Percentiles rank a stretch among this genome's conserved stretches.
phyloP scores from a whole-genome alignment of 1,140 invertebrate genomes.

The Trichomalopsis sarcophagae region DNA sequence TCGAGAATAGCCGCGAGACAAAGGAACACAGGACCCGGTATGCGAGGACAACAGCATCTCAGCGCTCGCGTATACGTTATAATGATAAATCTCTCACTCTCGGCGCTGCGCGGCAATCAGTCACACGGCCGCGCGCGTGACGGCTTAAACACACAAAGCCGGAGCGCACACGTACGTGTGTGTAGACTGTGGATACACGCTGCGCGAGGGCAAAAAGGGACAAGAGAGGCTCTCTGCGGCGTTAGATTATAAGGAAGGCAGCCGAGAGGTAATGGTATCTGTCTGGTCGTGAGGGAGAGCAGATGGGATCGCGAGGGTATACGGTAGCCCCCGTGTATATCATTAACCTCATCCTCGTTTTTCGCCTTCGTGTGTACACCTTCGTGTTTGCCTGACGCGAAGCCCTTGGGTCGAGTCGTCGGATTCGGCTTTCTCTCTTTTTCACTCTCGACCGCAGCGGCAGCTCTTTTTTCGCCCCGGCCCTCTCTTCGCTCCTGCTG shows the following conservation, averaged over 20 bases:
- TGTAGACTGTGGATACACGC: background rate
- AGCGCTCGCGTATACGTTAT: background rate
- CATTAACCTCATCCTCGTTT: constrained; percentile 73
- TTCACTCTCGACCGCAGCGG: background rate
- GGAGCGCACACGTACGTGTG: background rate
- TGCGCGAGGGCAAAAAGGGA: constrained; percentile 17
- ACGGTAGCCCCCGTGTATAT: constrained; percentile 71
- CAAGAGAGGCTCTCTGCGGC: constrained; percentile 4
- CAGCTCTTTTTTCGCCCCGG: background rate
- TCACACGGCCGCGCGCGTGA: constrained; percentile 39
- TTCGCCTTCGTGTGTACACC: constrained; percentile 56
- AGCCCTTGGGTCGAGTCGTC: too few species aligned
- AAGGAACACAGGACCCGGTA: background rate
- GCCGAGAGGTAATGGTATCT: constrained; percentile 6
- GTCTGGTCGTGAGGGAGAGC: constrained; percentile 43
- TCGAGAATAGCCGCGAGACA: background rate
- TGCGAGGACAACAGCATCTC: background rate
- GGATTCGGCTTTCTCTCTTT: constrained; percentile 49
- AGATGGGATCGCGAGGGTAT: constrained; percentile 64
- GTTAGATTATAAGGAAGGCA: constrained; percentile 43
- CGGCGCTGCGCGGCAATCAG: constrained; percentile 27
- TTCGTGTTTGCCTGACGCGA: background rate
- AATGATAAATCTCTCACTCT: constrained; percentile 41
- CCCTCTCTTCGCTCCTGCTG: too few species aligned
- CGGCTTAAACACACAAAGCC: constrained; percentile 39